phyloP scores from a whole-genome alignment of 2,797 vertebrate genomes.

The Pteronotus mesoamericanus region DNA sequence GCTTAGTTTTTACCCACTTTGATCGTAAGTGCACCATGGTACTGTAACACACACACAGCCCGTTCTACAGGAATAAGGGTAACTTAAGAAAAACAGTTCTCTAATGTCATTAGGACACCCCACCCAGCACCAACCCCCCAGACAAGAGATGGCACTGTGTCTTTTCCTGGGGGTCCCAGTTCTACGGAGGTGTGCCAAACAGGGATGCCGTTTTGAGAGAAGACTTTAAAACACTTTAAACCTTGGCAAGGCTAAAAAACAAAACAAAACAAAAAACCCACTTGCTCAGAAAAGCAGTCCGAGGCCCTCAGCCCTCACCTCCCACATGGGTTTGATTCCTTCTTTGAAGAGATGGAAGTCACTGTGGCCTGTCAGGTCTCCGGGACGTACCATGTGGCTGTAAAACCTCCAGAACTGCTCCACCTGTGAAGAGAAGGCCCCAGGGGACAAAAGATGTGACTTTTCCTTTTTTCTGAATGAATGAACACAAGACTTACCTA shows the following conservation, averaged over 20 bases:
- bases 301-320: constrained; percentile 78
- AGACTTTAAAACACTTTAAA: background rate
- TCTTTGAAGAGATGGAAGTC: constrained; percentile 90
- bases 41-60: background rate
- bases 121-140: background rate
- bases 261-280: background rate
- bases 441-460: background rate
- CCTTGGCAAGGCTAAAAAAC: background rate
- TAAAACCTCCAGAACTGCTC: constrained; percentile 90
- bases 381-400: constrained; percentile 89
- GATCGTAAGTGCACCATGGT: background rate
- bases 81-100: background rate
- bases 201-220: background rate
- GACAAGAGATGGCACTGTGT: background rate
- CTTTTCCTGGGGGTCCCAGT: background rate
- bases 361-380: constrained; percentile 88
- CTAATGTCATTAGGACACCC: background rate
- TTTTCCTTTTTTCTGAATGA: background rate
- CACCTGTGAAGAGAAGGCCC: constrained; percentile 79
- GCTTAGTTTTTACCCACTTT: background rate
- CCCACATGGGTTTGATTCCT: constrained; percentile 90
- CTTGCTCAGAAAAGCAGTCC: background rate
- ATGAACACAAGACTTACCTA: background rate
- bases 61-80: background rate
- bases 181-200: background rate